Evolutionary conservation across 2,797 vertebrate genomes (phyloP).

Genomic region (Halcyon leucocephala): DNA sequence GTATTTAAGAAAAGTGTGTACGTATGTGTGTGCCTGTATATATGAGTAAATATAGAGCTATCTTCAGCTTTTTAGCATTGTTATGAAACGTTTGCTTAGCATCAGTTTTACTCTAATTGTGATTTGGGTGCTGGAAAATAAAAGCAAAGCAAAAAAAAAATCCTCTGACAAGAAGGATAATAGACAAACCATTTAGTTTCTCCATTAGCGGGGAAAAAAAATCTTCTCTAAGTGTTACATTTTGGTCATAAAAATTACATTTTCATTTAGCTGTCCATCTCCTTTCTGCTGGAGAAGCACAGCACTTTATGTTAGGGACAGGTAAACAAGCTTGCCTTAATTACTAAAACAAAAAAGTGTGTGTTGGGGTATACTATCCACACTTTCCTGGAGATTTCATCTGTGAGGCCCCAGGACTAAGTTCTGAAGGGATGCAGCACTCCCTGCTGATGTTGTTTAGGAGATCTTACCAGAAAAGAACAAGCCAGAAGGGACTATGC

Average conservation of each 20-base stretch:
- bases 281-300: constrained; percentile 36
- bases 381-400: not conserved
- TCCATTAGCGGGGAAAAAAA: not conserved
- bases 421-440: not conserved
- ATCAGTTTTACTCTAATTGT: constrained; percentile 43
- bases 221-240: constrained; percentile 9
- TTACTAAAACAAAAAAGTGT: constrained; percentile 38
- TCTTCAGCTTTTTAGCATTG: constrained; percentile 51
- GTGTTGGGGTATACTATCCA: not conserved
- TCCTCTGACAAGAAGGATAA: constrained; percentile 24
- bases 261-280: constrained; percentile 22
- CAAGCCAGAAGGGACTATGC: constrained; percentile 50
- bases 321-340: constrained; percentile 76
- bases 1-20: constrained; percentile 42
- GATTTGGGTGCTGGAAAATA: constrained; percentile 53
- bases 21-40: not conserved
- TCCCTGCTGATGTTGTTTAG: not conserved
- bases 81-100: constrained; percentile 41
- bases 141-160: constrained; percentile 36
- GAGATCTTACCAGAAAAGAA: constrained; percentile 39
- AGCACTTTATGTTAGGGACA: constrained; percentile 30
- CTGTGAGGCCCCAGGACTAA: not conserved
- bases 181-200: constrained; percentile 20
- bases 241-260: constrained; percentile 15
- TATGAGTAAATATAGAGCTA: constrained; percentile 30